A percentile compares a stretch with the other conserved stretches of the same genome.
Conservation (phyloP, 2,797 vertebrate genomes). For the Crax fasciolata region DNA sequence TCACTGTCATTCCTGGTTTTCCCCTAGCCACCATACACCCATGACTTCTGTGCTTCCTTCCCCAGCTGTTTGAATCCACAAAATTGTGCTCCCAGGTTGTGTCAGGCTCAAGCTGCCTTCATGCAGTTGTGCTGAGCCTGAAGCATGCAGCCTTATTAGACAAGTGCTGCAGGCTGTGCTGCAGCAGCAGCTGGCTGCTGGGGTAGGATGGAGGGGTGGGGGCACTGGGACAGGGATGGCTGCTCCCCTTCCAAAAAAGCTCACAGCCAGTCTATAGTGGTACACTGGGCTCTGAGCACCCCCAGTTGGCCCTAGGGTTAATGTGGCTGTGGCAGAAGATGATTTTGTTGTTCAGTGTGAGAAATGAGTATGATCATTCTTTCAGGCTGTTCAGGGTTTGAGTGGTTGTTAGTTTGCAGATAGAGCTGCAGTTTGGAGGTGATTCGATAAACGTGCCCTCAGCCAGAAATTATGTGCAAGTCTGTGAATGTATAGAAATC, state of each 20-base stretch:
- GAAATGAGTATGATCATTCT: not conserved
- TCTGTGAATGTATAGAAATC: not conserved
- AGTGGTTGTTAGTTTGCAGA: not conserved
- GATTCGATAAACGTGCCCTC: not conserved
- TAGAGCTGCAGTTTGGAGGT: not conserved
- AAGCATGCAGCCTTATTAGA: not conserved
- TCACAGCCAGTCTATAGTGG: not conserved
- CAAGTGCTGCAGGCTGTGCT: not conserved
- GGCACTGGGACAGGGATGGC: not conserved
- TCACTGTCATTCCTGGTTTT: not conserved
- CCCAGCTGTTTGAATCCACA: not conserved
- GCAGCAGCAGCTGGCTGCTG: not conserved
- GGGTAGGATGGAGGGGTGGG: not conserved
- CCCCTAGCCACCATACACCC: not conserved
- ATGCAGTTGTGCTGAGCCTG: not conserved
- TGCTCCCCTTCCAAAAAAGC: not conserved
- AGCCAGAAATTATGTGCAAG: not conserved
- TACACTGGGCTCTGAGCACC: accelerated
- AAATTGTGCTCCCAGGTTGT: not conserved
- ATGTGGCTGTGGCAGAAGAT: not conserved
- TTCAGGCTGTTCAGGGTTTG: not conserved
- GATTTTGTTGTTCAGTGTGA: not conserved
- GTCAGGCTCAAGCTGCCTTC: not conserved
- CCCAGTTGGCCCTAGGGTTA: not conserved
- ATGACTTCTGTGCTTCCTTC: not conserved